A percentile compares a stretch with the other conserved stretches of the same genome.
Evolutionary conservation across 2,113 vertebrate species (phyloP).

Genomic region (Oryzias javanicus): DNA sequence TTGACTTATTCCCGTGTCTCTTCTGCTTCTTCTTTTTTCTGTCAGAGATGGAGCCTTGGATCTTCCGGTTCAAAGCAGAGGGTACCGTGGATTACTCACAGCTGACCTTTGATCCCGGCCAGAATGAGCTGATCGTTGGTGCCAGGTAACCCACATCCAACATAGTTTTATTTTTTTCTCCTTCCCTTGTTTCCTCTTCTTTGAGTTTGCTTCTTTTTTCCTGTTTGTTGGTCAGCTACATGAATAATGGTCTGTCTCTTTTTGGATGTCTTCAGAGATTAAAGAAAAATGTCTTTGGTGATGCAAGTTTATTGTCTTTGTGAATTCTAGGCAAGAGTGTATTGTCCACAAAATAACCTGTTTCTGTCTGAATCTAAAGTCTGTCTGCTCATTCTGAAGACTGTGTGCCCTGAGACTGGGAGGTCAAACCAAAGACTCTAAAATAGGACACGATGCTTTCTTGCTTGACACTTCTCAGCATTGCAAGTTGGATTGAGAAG

Average conservation of each 20-base stretch:
- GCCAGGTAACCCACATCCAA: constrained; percentile 83
- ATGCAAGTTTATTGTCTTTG: constrained; percentile 36
- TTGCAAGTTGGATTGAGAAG: no score
- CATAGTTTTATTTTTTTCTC: constrained; percentile 5
- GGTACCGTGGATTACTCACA: constrained; percentile 95
- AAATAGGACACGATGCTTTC: no score
- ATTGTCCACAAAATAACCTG: neutral
- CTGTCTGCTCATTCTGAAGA: no score
- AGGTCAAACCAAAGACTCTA: no score
- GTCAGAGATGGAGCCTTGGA: constrained; percentile 94
- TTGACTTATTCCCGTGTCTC: constrained; percentile 43
- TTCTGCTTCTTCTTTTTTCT: constrained; percentile 66
- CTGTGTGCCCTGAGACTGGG: no score
- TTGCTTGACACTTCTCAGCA: no score
- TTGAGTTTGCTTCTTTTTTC: constrained; percentile 2
- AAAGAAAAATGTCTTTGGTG: constrained; percentile 32
- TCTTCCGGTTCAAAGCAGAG: constrained; percentile 88
- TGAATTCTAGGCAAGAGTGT: constrained; percentile 23
- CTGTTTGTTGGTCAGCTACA: constrained; percentile 19
- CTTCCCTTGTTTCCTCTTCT: neutral
- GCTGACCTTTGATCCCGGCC: constrained; percentile 93
- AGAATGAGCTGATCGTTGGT: constrained; percentile 95
- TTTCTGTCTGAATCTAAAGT: no score
- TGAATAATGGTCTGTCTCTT: constrained; percentile 56
- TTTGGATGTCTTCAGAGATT: constrained; percentile 40